Conservation (phyloP, 2,113 vertebrate genomes). For the Myotis davidii region DNA sequence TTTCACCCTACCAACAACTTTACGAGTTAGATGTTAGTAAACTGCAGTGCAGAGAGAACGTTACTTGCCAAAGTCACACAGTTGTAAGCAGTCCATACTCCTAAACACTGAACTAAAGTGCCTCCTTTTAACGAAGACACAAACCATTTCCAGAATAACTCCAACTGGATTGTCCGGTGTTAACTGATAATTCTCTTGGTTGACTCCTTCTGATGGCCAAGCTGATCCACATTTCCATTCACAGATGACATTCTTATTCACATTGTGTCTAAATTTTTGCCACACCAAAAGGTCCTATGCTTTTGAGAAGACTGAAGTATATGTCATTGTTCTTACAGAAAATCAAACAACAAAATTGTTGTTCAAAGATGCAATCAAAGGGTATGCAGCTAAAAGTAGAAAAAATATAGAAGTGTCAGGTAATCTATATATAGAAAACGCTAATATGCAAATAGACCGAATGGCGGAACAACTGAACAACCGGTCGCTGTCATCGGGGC, state of each 20-base stretch:
- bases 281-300: not conserved
- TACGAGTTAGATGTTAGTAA: not conserved
- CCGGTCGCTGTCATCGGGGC: no score
- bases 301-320: not conserved
- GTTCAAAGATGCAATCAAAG: not conserved
- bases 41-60: not conserved
- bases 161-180: not conserved
- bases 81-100: not conserved
- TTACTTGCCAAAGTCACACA: not conserved
- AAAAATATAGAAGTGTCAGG: not conserved
- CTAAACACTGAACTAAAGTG: not conserved
- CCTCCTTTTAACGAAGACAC: not conserved
- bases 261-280: conserved; percentile 2
- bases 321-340: not conserved
- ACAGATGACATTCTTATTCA: not conserved
- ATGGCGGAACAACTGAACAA: no score
- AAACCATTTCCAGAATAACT: not conserved
- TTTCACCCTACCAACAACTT: not conserved
- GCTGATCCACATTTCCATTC: not conserved
- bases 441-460: no score
- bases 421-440: not conserved
- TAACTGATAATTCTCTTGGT: not conserved
- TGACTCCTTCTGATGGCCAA: not conserved
- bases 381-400: not conserved
- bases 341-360: not conserved